Conservation (phyloP, 1,140 invertebrate species). For the Solenopsis fugax region DNA sequence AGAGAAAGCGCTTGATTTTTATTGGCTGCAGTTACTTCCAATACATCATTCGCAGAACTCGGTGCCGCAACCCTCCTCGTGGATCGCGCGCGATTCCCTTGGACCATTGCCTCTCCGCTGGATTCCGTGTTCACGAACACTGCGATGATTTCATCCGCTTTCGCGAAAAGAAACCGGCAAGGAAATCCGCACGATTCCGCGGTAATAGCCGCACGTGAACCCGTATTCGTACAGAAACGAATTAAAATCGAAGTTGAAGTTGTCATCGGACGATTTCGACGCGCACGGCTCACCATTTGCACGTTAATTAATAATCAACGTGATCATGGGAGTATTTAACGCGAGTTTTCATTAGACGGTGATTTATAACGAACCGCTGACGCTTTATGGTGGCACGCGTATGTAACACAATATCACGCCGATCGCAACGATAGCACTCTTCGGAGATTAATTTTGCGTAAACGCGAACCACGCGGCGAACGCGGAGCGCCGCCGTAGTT, state of each 20-base stretch:
- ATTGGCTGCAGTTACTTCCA: slow-evolving; percentile 77
- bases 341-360: slow-evolving; percentile 55
- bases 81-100: slow-evolving; percentile 50
- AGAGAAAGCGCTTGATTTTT: slow-evolving; percentile 78
- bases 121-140: slow-evolving; percentile 65
- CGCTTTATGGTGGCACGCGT: slow-evolving; percentile 27
- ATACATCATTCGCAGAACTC: slow-evolving; percentile 73
- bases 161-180: slow-evolving; percentile 27
- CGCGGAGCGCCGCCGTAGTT: slow-evolving; percentile 38
- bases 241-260: background rate
- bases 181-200: background rate
- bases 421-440: slow-evolving; percentile 51
- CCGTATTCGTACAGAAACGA: background rate
- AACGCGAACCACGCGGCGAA: slow-evolving; percentile 38
- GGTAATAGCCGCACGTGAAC: background rate
- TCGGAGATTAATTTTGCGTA: slow-evolving; percentile 64
- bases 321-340: slow-evolving; percentile 51
- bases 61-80: slow-evolving; percentile 12
- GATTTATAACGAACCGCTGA: slow-evolving; percentile 47
- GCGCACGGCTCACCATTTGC: background rate
- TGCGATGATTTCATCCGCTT: slow-evolving; percentile 64
- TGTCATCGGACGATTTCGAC: slow-evolving; percentile 18
- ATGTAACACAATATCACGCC: slow-evolving; percentile 46
- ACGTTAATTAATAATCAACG: slow-evolving; percentile 44
- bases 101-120: slow-evolving; percentile 65